phyloP scores from a whole-genome alignment of 2,113 vertebrate species.

The Dasypus novemcinctus region DNA sequence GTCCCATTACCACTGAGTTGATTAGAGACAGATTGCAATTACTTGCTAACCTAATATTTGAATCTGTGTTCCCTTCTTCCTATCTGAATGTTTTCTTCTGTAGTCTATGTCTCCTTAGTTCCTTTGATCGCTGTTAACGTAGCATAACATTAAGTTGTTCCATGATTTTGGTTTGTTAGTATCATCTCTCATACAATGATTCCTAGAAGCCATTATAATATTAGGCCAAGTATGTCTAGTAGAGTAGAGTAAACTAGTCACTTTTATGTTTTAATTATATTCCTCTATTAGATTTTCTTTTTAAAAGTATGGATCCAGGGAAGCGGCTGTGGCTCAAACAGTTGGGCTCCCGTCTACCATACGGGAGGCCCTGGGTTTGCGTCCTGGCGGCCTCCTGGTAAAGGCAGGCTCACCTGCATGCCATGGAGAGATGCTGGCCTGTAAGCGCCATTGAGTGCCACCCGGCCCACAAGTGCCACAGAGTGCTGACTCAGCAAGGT shows the following conservation, averaged over 20 bases:
- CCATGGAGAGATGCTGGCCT: too few relatives aligned
- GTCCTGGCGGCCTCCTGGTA: too few relatives aligned
- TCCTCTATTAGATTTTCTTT: not conserved
- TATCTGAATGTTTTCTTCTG: not conserved
- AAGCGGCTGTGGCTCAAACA: too few relatives aligned
- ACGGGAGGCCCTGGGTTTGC: too few relatives aligned
- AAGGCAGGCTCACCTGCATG: too few relatives aligned
- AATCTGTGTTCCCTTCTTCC: not conserved
- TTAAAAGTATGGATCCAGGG: not conserved
- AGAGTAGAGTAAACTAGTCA: not conserved
- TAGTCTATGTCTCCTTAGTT: not conserved
- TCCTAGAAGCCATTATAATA: not conserved
- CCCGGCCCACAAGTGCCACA: too few relatives aligned
- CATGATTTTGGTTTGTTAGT: not conserved
- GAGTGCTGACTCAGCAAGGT: too few relatives aligned
- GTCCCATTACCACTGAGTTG: not conserved
- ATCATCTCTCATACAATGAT: not conserved
- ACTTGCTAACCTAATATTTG: not conserved
- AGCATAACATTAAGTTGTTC: not conserved
- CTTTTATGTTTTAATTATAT: not conserved
- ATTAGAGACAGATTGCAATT: not conserved
- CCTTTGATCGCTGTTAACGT: not conserved
- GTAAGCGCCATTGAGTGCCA: too few relatives aligned
- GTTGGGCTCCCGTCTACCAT: too few relatives aligned
- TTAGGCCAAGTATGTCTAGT: not conserved